Percentiles rank a stretch among this genome's conserved stretches.
Conservation (phyloP, 2,888 invertebrate genomes). For the Bembecia ichneumoniformis region DNA sequence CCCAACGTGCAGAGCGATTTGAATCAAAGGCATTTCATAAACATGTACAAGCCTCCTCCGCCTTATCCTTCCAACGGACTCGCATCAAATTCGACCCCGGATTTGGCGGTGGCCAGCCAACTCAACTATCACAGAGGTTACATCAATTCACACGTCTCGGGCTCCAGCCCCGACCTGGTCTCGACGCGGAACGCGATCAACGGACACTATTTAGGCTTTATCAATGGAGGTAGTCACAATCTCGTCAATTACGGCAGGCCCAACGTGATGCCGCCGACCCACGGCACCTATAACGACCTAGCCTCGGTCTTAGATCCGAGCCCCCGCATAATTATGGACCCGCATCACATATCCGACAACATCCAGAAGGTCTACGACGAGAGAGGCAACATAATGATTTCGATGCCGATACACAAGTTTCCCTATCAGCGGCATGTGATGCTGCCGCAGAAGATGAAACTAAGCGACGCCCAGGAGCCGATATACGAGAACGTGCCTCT, state of each 20-base stretch:
- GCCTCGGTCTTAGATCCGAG: conserved; percentile 72
- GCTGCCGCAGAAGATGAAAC: conserved; percentile 49
- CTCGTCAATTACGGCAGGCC: conserved; percentile 43
- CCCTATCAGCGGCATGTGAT: conserved; percentile 63
- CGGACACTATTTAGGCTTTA: conserved; percentile 53
- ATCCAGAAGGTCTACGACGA: conserved; percentile 76
- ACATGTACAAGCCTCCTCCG: conserved; percentile 86
- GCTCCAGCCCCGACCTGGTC: conserved; percentile 84
- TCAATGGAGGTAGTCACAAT: conserved; percentile 36
- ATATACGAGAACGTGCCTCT: conserved; percentile 87
- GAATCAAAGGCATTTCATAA: conserved; percentile 72
- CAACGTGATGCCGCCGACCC: conserved; percentile 62
- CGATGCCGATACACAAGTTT: conserved; percentile 68
- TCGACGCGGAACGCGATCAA: conserved; percentile 78
- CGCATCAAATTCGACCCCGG: conserved; percentile 89
- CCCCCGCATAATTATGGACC: conserved; percentile 70
- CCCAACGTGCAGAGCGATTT: conserved; percentile 54
- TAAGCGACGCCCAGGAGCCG: conserved; percentile 74
- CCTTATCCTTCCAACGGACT: conserved; percentile 84
- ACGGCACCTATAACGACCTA: conserved; percentile 82
- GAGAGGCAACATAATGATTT: conserved; percentile 75
- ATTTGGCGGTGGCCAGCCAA: conserved; percentile 82
- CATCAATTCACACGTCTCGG: conserved; percentile 75
- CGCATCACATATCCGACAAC: conserved; percentile 71
- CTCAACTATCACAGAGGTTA: conserved; percentile 59